Evolutionary conservation across 2,888 invertebrate genomes (phyloP).

Genomic region (Argyresthia albistria): DNA sequence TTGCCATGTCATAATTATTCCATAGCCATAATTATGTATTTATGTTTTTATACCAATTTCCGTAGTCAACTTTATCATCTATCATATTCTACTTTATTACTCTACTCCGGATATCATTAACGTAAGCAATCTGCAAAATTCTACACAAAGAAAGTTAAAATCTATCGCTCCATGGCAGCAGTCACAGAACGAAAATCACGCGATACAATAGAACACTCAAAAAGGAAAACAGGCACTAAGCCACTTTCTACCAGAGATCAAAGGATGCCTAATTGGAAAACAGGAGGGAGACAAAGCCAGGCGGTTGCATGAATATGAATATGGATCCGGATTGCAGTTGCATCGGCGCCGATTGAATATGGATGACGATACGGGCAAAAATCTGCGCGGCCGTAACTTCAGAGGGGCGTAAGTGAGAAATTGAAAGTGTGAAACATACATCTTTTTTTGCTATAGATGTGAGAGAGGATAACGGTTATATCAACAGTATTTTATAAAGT

Average conservation of each 20-base stretch:
- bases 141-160: no score
- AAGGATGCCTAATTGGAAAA: constrained; percentile 5
- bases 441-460: not conserved
- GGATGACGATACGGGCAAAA: constrained; percentile 9
- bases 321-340: constrained; percentile 9
- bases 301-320: constrained; percentile 2
- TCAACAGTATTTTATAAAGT: no score
- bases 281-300: constrained; percentile 2
- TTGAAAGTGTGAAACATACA: not conserved
- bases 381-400: not conserved
- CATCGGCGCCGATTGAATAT: constrained; percentile 25
- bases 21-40: no score
- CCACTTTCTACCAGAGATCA: constrained; percentile 1
- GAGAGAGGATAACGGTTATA: not conserved
- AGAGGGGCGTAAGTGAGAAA: not conserved
- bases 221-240: not conserved
- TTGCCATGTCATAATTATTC: no score
- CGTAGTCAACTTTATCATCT: no score
- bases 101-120: no score
- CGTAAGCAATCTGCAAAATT: no score
- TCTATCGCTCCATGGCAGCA: no score
- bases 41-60: no score
- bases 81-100: no score
- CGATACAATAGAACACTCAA: not conserved
- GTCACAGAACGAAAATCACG: no score